Evolutionary conservation across 1,140 invertebrate species (phyloP).

Genomic region (Drosophila lowei): DNA sequence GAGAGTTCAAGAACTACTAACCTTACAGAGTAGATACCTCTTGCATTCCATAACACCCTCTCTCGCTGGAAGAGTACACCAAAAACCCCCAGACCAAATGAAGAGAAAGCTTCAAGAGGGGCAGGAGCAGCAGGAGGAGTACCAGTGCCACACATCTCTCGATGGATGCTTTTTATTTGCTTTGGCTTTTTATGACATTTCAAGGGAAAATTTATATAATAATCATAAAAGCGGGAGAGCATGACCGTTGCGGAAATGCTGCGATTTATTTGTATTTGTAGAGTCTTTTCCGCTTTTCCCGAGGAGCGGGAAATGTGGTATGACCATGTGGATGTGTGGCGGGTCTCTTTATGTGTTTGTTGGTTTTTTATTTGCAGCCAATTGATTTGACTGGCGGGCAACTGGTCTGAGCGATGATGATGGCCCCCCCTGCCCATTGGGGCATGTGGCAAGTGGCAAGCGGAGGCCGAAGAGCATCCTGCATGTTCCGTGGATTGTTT

Average conservation of each 20-base stretch:
- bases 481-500: conserved; percentile 48
- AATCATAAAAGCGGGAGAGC: conserved; percentile 75
- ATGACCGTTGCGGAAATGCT: conserved; percentile 75
- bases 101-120: conserved; percentile 5
- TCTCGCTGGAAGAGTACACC: too few relatives aligned
- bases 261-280: conserved; percentile 78
- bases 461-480: neutral
- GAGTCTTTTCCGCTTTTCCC: conserved; percentile 44
- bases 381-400: conserved; percentile 70
- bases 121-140: too few relatives aligned
- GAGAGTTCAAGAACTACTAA: neutral
- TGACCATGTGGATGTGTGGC: conserved; percentile 3
- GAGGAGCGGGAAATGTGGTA: too few relatives aligned
- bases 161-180: conserved; percentile 62
- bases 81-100: conserved; percentile 3
- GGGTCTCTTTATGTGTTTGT: conserved; percentile 21
- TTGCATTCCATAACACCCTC: neutral
- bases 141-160: neutral
- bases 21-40: neutral
- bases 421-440: too few relatives aligned
- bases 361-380: conserved; percentile 70
- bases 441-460: neutral
- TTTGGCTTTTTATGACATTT: conserved; percentile 64
- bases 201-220: conserved; percentile 75
- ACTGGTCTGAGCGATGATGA: conserved; percentile 19